Conservation (phyloP, 2,797 vertebrate genomes). For the Centroberyx gerrardi region DNA sequence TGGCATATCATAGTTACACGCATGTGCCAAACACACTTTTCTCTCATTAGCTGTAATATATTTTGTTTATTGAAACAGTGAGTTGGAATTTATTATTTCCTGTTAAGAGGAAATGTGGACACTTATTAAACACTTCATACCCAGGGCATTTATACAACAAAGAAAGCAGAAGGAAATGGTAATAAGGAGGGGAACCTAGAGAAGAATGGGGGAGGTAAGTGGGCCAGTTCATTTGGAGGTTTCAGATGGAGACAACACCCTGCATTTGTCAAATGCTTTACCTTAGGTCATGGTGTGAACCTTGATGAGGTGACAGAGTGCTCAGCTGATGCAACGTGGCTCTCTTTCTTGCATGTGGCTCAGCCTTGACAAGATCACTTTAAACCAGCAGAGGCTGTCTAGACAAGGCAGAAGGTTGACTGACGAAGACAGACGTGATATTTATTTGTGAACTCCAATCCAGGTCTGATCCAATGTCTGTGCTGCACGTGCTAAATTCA, state of each 20-base stretch:
- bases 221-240: conserved; percentile 64
- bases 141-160: conserved; percentile 58
- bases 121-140: conserved; percentile 81
- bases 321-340: conserved; percentile 37
- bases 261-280: conserved; percentile 59
- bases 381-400: not conserved
- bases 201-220: conserved; percentile 73
- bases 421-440: conserved; percentile 51
- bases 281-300: conserved; percentile 72
- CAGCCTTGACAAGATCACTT: conserved; percentile 44
- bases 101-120: conserved; percentile 77
- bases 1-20: conserved; percentile 73
- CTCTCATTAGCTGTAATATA: conserved; percentile 78
- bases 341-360: conserved; percentile 32
- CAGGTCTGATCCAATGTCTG: conserved; percentile 46
- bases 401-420: conserved; percentile 42
- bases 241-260: conserved; percentile 74
- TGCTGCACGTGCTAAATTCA: not conserved
- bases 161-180: conserved; percentile 68
- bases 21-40: conserved; percentile 81
- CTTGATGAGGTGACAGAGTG: conserved; percentile 57
- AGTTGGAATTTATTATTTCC: conserved; percentile 82
- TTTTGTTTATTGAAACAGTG: conserved; percentile 82
- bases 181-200: conserved; percentile 67
- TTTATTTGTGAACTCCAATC: conserved; percentile 49